Conservation (phyloP, 1,140 invertebrate species). For the Diuraphis noxia region DNA sequence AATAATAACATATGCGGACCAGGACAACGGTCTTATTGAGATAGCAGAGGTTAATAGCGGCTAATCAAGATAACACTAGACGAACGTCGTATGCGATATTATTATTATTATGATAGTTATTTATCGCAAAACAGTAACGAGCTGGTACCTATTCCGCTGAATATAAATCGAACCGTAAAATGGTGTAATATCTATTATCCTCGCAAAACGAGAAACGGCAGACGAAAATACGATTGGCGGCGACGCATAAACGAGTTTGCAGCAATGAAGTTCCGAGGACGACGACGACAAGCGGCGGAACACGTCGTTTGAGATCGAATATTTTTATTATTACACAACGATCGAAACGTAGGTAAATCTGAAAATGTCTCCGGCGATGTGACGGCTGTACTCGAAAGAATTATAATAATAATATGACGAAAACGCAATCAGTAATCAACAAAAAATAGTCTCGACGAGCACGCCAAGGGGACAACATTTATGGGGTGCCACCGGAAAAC, state of each 20-base stretch:
- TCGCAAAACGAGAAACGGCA: neutral
- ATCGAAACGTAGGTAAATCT: neutral
- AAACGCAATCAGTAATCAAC: neutral
- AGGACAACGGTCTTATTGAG: neutral
- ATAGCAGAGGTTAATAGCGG: neutral
- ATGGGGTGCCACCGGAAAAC: neutral
- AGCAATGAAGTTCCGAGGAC: neutral
- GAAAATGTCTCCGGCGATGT: neutral
- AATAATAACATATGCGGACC: neutral
- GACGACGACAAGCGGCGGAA: neutral
- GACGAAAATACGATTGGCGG: neutral
- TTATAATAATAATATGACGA: neutral
- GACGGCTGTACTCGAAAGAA: neutral
- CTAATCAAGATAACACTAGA: neutral
- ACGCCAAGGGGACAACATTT: too few relatives aligned
- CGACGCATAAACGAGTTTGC: neutral
- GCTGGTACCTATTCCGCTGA: accelerated
- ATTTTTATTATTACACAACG: neutral
- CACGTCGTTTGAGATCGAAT: neutral
- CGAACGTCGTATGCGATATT: neutral
- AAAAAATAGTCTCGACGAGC: neutral
- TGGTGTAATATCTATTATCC: neutral
- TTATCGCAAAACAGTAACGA: neutral
- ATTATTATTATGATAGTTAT: neutral
- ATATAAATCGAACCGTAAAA: neutral